These are phyloP conservation scores for Augochlorella aurata DNA, from an alignment of 2,888 invertebrate species.

Conservation along the genomic window DNA sequence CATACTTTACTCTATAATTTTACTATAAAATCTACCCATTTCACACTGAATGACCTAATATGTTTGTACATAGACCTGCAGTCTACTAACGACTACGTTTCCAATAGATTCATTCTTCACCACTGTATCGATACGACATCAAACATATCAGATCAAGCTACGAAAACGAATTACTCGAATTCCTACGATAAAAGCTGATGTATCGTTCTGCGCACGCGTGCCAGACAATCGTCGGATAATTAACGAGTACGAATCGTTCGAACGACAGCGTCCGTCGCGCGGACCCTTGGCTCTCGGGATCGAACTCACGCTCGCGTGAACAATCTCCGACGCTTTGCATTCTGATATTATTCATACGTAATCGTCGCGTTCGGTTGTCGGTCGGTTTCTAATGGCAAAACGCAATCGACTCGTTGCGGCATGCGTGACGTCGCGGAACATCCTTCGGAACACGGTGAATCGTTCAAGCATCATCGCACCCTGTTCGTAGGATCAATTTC, in stretches of 20 bases:
- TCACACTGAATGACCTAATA: too few species aligned
- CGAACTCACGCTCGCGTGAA: constrained; percentile 35
- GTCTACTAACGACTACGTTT: too few species aligned
- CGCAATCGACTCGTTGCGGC: constrained; percentile 4
- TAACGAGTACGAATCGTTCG: background rate
- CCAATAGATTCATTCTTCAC: too few species aligned
- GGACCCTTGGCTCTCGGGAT: constrained; percentile 1
- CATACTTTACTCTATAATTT: too few species aligned
- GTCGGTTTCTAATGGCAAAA: constrained; percentile 54
- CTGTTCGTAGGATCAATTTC: constrained; percentile 45
- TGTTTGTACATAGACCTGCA: too few species aligned
- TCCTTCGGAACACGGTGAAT: constrained; percentile 43
- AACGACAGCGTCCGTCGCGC: background rate
- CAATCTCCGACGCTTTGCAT: constrained; percentile 3
- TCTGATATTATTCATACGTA: background rate
- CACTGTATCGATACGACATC: too few species aligned
- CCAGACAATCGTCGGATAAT: background rate
- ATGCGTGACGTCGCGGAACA: constrained; percentile 54
- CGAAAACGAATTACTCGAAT: too few species aligned
- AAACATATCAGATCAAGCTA: too few species aligned
- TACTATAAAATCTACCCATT: too few species aligned
- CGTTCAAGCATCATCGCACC: constrained; percentile 46
- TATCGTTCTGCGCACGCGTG: background rate
- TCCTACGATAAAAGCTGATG: background rate
- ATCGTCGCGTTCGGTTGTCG: constrained; percentile 24